A percentile compares a stretch with the other conserved stretches of the same genome.
Evolutionary conservation across 1,140 invertebrate species (phyloP).

Genomic region (Drosophila prosaltans): DNA sequence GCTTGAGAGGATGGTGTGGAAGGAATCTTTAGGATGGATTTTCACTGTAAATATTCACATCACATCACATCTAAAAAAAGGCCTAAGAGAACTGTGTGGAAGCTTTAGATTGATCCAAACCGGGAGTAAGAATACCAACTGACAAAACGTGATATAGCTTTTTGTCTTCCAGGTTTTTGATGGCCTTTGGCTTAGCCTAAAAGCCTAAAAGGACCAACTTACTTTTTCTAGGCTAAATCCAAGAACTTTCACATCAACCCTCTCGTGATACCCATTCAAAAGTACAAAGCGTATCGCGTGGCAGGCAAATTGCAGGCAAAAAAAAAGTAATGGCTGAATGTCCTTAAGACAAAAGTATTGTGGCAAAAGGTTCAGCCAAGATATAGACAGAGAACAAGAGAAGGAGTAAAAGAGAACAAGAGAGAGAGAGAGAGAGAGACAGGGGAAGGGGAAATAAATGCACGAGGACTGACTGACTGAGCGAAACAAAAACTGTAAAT

Average conservation of each 20-base stretch:
- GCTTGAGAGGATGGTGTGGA: no score
- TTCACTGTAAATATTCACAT: no score
- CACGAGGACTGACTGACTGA: constrained; percentile 56
- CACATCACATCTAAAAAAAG: no score
- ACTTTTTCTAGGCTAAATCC: no score
- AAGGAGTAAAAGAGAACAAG: background rate
- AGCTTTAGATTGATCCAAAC: no score
- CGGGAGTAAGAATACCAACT: no score
- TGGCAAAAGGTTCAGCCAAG: constrained; percentile 33
- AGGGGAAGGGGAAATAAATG: constrained; percentile 79
- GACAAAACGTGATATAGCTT: no score
- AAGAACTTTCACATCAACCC: background rate
- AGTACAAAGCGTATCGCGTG: constrained; percentile 40
- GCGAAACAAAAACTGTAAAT: constrained; percentile 45
- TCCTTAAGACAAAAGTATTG: constrained; percentile 77
- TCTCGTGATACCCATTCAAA: background rate
- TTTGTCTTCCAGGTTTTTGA: no score
- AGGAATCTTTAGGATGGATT: no score
- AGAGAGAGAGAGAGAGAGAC: constrained; percentile 13
- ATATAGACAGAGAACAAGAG: background rate
- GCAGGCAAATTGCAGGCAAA: constrained; percentile 56
- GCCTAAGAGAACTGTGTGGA: no score
- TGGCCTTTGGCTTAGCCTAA: no score
- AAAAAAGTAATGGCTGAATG: constrained; percentile 45
- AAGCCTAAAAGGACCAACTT: no score